A percentile compares a stretch with the other conserved stretches of the same genome.
Conservation (phyloP, 2,797 vertebrate genomes). For the Ambastaia sidthimunki region DNA sequence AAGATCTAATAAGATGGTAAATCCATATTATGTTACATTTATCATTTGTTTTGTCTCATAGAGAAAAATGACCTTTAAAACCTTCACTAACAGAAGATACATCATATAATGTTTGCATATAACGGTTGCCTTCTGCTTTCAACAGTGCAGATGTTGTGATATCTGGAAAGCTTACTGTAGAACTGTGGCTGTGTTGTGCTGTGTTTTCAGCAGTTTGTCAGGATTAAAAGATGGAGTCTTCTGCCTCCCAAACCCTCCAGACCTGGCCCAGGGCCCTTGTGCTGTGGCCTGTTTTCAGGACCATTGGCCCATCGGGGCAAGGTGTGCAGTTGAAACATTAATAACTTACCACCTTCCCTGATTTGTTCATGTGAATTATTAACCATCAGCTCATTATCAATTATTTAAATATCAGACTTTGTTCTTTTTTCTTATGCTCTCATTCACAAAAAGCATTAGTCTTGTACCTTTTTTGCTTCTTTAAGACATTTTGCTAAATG, state of each 20-base stretch:
- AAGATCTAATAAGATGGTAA: too few species aligned
- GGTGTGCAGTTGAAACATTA: constrained; percentile 76
- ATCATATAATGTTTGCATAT: too few species aligned
- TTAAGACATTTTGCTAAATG: neutral
- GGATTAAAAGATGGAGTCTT: neutral
- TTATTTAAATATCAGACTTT: constrained; percentile 74
- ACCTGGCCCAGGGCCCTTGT: neutral
- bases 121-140: neutral
- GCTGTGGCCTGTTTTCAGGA: constrained; percentile 28
- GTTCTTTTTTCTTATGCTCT: constrained; percentile 43
- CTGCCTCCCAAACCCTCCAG: constrained; percentile 9
- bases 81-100: too few species aligned
- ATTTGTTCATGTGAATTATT: constrained; percentile 83
- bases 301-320: constrained; percentile 48
- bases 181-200: neutral
- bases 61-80: too few species aligned
- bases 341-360: constrained; percentile 72
- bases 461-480: constrained; percentile 3
- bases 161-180: too few species aligned
- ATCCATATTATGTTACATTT: too few species aligned
- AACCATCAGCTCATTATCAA: constrained; percentile 77
- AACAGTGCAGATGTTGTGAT: neutral
- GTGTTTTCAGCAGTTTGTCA: constrained; percentile 4
- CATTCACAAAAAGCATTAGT: constrained; percentile 28
- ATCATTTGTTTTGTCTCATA: too few species aligned